Percentiles rank a stretch among this genome's conserved stretches.
These are phyloP conservation scores for Aegithalos caudatus DNA, from an alignment of 2,113 vertebrate species.

Conservation along the genomic window DNA sequence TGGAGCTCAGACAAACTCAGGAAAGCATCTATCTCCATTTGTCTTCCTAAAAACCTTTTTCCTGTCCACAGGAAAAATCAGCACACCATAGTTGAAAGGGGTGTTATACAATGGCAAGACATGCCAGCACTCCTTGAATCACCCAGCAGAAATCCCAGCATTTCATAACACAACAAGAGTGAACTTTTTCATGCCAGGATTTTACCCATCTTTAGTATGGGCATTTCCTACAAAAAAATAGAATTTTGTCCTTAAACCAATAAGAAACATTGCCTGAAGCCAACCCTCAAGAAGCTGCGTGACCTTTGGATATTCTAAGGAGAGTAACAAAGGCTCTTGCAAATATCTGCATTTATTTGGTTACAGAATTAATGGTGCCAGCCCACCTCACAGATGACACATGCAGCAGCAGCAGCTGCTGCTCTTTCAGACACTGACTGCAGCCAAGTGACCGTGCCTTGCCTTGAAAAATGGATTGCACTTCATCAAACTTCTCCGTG, in stretches of 20 bases:
- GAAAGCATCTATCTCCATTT: background rate
- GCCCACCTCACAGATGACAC: background rate
- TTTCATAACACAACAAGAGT: background rate
- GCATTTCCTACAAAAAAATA: background rate
- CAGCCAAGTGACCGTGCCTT: background rate
- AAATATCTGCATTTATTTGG: background rate
- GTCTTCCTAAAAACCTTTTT: background rate
- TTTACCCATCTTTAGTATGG: background rate
- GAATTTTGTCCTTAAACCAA: background rate
- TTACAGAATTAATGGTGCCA: background rate
- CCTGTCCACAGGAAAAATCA: background rate
- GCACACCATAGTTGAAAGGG: fast-evolving
- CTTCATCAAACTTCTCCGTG: background rate
- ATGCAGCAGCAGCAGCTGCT: background rate
- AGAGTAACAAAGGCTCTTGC: background rate
- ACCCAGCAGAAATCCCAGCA: background rate
- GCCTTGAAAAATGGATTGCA: background rate
- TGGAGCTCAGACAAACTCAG: background rate
- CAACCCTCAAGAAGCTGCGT: background rate
- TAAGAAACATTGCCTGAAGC: background rate
- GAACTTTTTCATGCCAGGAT: background rate
- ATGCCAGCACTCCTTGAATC: background rate
- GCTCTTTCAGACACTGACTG: background rate
- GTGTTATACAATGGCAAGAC: fast-evolving
- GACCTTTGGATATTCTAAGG: background rate